Conservation (phyloP, 2,888 invertebrate species). For the Dendrolimus houi region DNA sequence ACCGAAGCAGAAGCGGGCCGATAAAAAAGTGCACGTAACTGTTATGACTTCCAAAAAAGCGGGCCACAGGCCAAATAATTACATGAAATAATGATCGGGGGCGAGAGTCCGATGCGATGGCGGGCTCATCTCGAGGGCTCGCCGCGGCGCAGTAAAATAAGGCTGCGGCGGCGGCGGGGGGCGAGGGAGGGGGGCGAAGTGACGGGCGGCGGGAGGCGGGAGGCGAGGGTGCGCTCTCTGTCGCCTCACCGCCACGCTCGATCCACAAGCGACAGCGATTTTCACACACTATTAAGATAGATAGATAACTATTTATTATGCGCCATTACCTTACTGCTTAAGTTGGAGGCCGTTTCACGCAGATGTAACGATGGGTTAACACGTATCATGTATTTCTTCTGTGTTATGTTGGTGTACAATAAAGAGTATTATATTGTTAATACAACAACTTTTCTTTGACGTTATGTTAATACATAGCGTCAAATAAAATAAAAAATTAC, state of each 20-base stretch:
- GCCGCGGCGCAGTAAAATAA: slow-evolving; percentile 53
- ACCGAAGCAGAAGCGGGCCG: slow-evolving; percentile 25
- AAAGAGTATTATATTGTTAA: no score
- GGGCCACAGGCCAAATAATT: slow-evolving; percentile 63
- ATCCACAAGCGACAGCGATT: slow-evolving; percentile 28
- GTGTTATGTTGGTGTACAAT: no score
- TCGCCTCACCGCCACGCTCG: slow-evolving; percentile 17
- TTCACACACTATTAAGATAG: not conserved
- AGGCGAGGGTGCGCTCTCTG: slow-evolving; percentile 16
- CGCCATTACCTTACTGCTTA: no score
- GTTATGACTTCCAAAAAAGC: slow-evolving; percentile 56
- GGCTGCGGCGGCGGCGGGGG: slow-evolving; percentile 28
- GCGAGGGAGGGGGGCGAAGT: slow-evolving; percentile 15
- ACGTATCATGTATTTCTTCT: no score
- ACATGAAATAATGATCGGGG: slow-evolving; percentile 67
- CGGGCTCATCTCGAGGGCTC: slow-evolving; percentile 64
- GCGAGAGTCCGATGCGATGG: slow-evolving; percentile 49
- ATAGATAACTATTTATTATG: no score
- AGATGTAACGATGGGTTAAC: no score
- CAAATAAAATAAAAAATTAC: no score
- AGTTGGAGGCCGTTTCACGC: no score
- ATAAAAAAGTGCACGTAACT: slow-evolving; percentile 50
- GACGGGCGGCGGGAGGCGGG: slow-evolving; percentile 11
- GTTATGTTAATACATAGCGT: no score
- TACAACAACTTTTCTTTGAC: no score